These are phyloP conservation scores for Circaetus gallicus DNA, from an alignment of 2,113 vertebrate genomes.

Conservation along the genomic window DNA sequence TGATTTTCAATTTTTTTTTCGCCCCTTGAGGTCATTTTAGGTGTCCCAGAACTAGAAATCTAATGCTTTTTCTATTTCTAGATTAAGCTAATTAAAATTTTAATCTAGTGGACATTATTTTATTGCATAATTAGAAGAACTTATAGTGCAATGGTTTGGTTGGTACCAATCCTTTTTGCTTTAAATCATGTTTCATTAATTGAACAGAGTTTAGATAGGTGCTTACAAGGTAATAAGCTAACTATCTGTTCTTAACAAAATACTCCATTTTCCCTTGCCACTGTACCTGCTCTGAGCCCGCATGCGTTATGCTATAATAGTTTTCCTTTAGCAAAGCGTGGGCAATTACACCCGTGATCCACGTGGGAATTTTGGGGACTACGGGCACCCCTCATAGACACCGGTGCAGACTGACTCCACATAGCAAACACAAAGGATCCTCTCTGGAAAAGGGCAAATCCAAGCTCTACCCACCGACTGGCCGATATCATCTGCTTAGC, in stretches of 20 bases:
- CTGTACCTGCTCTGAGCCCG: background rate
- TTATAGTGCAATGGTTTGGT: background rate
- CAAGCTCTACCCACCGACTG: background rate
- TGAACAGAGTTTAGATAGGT: background rate
- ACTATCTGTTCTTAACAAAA: background rate
- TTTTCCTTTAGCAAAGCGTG: background rate
- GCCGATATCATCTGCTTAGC: background rate
- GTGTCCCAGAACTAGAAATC: background rate
- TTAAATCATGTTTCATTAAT: conserved; percentile 26
- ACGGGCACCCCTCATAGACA: rapidly evolving
- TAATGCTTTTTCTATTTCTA: background rate
- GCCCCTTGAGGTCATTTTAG: background rate
- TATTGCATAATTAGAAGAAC: conserved; percentile 21
- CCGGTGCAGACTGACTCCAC: background rate
- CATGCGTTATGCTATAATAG: background rate
- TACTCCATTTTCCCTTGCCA: background rate
- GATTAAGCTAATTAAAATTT: conserved; percentile 53
- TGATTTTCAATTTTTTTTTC: background rate
- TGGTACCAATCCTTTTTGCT: background rate
- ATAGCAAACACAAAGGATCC: background rate
- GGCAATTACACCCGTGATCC: background rate
- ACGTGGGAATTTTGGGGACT: background rate
- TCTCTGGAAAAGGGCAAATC: background rate
- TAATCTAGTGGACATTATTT: conserved; percentile 36
- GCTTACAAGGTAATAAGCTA: background rate